Conservation (phyloP, 2,797 vertebrate genomes). For the Cyprinella venusta region DNA sequence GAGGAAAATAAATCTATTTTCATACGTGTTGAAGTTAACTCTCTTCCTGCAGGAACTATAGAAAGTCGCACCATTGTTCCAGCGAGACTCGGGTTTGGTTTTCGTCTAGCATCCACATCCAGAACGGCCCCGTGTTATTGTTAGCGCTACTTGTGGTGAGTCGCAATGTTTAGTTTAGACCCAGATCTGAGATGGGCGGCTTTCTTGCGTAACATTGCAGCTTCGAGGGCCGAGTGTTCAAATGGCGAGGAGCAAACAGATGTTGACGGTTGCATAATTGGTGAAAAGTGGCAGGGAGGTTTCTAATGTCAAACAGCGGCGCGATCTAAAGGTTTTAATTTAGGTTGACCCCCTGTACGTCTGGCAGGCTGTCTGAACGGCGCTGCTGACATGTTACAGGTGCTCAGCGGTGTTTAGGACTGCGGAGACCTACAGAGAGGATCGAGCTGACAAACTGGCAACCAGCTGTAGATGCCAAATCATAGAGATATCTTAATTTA, state of each 20-base stretch:
- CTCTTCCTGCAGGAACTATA: constrained; percentile 46
- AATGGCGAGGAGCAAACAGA: constrained; percentile 71
- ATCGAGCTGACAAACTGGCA: constrained; percentile 13
- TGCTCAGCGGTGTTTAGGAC: constrained; percentile 52
- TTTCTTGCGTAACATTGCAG: constrained; percentile 53
- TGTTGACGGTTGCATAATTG: constrained; percentile 75
- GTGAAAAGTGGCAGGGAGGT: constrained; percentile 59
- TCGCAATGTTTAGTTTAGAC: constrained; percentile 58
- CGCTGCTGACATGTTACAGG: constrained; percentile 52
- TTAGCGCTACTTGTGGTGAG: constrained; percentile 39
- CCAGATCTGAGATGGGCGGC: constrained; percentile 61
- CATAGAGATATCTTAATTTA: neutral
- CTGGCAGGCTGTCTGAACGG: constrained; percentile 56
- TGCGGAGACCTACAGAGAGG: constrained; percentile 41
- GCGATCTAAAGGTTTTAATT: constrained; percentile 73
- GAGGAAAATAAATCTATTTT: constrained; percentile 70
- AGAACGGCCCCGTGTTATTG: constrained; percentile 19
- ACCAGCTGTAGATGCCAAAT: neutral
- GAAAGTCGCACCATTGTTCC: constrained; percentile 44
- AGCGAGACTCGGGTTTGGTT: constrained; percentile 33
- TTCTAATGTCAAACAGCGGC: constrained; percentile 62
- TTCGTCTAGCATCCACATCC: constrained; percentile 7
- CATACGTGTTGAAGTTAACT: constrained; percentile 65
- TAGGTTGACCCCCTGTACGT: constrained; percentile 67
- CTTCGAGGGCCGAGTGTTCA: constrained; percentile 63